Evolutionary conservation across 2,888 invertebrate genomes (phyloP).

Genomic region (Sinopyrophorus schimmeli): DNA sequence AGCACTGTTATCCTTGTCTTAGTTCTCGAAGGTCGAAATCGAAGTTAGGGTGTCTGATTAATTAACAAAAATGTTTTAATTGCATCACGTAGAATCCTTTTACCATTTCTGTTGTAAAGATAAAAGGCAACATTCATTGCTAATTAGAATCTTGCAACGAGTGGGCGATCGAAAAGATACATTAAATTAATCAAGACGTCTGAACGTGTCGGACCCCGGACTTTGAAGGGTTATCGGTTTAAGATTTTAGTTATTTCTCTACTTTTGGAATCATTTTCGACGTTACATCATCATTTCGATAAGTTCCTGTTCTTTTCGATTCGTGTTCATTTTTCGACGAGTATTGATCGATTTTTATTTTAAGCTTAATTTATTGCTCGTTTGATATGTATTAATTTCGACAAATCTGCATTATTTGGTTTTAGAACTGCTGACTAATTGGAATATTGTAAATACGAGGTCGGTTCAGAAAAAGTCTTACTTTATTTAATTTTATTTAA

Average conservation of each 20-base stretch:
- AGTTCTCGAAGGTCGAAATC: background rate
- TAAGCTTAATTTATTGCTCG: too few species aligned
- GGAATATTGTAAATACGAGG: too few species aligned
- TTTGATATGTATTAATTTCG: too few species aligned
- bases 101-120: background rate
- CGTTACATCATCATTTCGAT: too few species aligned
- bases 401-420: too few species aligned
- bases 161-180: background rate
- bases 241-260: background rate
- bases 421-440: too few species aligned
- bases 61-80: background rate
- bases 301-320: too few species aligned
- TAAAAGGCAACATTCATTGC: background rate
- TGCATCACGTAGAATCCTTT: background rate
- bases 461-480: too few species aligned
- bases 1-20: constrained; percentile 1
- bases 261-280: background rate
- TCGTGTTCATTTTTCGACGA: too few species aligned
- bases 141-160: background rate
- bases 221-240: constrained; percentile 5
- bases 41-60: background rate
- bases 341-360: too few species aligned
- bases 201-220: constrained; percentile 1
- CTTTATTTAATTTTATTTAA: too few species aligned
- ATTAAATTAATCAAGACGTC: constrained; percentile 1